Base-by-base conservation (phyloP, 2,113 vertebrate species). In the Neoarius graeffei region DNA sequence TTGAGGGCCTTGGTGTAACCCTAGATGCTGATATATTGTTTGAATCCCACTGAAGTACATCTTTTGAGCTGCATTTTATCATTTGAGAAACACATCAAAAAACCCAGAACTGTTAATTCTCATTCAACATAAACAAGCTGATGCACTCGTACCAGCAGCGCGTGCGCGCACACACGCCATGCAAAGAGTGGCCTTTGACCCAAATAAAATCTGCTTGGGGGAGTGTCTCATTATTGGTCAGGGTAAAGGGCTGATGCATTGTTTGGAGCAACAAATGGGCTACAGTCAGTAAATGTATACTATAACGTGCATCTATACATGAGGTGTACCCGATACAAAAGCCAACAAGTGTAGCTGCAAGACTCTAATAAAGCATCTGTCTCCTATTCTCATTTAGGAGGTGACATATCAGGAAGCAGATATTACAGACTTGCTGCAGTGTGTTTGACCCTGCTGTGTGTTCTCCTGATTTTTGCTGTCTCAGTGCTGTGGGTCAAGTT, bases 381-480 rank as follows among this genome's bases (percentile, higher is more conserved):
- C 4, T 57, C 54, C 25, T 30, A 0, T 54, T 56, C n/a, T 54
- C 2, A 13, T 84, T 67, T 69, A 20, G 48, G 15, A 52, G 25
- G 50, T 0, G 1, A 17, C 50, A 10, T 15, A 30, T 27, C 48
- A 30, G n/a, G 15, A 19, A 27, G 14, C 42, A 69, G 83, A 30
- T 54, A 27, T 30, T 84, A 54, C 83, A 84, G 48, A 69, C 13
- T 56, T n/a, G 6, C 86, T 48, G 66, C 66, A 27, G 64, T 73
- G 66, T 71, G 27, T 82, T 59, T 82, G 79, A 14, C 25, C 57
- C 79, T 87, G 54, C 66, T 87, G 79, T 82, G 64, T 27, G 13
- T 48, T 73, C 79, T 87, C 30, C 79, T 87, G 27, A 35, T 83
- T 11, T 57, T 11, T 59, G 79, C 27, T 7, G 57, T 87, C 27